These are phyloP conservation scores for Apamea monoglypha DNA, from an alignment of 2,888 invertebrate genomes.

Conservation along the genomic window DNA sequence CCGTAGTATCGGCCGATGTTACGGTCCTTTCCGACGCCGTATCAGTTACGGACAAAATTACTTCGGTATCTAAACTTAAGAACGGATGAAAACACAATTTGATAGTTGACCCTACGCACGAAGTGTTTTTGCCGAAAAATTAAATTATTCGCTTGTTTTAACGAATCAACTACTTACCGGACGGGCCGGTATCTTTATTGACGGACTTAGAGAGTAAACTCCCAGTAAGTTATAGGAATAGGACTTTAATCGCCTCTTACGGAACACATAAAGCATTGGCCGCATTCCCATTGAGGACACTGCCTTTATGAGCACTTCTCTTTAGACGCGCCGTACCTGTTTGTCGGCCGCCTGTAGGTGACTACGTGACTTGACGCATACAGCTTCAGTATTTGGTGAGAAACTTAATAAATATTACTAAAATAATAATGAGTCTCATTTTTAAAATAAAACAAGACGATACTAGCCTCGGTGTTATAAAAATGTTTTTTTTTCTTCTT, in stretches of 20 bases:
- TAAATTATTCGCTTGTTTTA: too few species aligned
- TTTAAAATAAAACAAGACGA: not conserved
- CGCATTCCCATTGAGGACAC: slow-evolving; percentile 23
- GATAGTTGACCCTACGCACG: too few species aligned
- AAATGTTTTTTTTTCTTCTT: not conserved
- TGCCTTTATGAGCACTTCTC: slow-evolving; percentile 3
- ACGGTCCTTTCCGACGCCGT: too few species aligned
- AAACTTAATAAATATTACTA: not conserved
- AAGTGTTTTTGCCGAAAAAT: too few species aligned
- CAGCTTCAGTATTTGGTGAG: not conserved
- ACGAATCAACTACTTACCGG: too few species aligned
- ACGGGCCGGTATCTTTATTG: too few species aligned
- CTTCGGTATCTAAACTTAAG: too few species aligned
- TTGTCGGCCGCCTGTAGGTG: not conserved
- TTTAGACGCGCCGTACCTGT: slow-evolving; percentile 9
- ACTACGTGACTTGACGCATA: slow-evolving; percentile 13
- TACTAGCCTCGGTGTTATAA: not conserved
- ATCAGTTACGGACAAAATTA: too few species aligned
- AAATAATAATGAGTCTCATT: not conserved
- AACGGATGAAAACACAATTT: too few species aligned
- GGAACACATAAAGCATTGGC: not conserved
- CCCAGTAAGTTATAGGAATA: not conserved
- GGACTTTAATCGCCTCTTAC: not conserved
- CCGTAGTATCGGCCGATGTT: too few species aligned
- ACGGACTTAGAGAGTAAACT: not conserved